Base-by-base conservation (phyloP, 2,113 vertebrate species). In the Semnornis frantzii region DNA sequence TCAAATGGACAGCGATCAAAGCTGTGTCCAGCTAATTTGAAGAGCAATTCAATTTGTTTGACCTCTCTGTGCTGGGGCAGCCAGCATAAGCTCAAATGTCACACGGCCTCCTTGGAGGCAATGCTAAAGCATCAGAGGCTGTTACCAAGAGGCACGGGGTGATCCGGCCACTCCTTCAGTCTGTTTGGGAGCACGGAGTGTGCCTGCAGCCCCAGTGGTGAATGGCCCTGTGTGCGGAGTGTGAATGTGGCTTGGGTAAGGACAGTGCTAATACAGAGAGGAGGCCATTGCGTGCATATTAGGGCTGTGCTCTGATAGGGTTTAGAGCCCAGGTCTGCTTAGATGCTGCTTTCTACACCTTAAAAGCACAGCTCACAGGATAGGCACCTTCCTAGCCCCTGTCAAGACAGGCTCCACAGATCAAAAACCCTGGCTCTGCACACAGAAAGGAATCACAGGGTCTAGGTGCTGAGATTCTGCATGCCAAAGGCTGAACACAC, bases 1-100 rank as follows among this genome's bases (percentile, higher is more conserved):
- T 90, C 79, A 82, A 64, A 39, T 46, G 77, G 84, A 93, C 65
- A 68, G 34, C 0, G 63, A 94, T 94, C 94, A 92, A 94, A 95
- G 93, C 31, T 3, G 9, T 14, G 80, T 87, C 64, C 73, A 94
- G 63, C 87, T 95, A 75, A 94, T 95, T 86, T 66, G 80, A 86
- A 88, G 77, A 93, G 79, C 82, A 84, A 90, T 78, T 93, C 80
- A 93, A 82, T 94, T 96, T 91, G 76, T 94, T 95, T 95, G 87
- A 94, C 91, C 93, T 95, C 92, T 37, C 34, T 24, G 46, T 0
- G 5, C 88, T 63, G 85, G 85, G 87, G 87, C 93, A 96, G 87
- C 91, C 94, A 88, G 75, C 1, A 2, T 54, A 75, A 94, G 77
- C 90, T 94, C 82, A 75, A 68, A 85, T 75, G 70, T 90, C 90